These are phyloP conservation scores for Apis laboriosa DNA, from an alignment of 1,140 invertebrate species.

Conservation along the genomic window DNA sequence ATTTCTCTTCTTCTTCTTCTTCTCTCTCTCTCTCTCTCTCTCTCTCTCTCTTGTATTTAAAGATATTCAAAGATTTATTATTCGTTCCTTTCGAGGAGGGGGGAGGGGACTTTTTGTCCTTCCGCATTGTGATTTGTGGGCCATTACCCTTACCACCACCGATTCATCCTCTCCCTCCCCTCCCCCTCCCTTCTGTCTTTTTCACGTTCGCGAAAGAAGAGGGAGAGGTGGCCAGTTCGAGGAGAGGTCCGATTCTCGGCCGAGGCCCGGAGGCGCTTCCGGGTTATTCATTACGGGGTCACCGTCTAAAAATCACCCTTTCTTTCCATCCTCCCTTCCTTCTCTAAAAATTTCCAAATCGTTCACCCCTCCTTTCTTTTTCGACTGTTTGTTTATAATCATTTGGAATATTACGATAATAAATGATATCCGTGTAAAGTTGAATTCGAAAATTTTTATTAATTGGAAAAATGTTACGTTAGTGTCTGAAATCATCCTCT, in stretches of 20 bases:
- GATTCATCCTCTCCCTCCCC: neutral
- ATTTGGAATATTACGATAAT: too few relatives aligned
- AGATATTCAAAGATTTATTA: conserved; percentile 64
- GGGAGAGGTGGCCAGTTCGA: conserved; percentile 12
- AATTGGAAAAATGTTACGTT: too few relatives aligned
- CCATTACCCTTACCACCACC: conserved; percentile 36
- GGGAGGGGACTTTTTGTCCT: conserved; percentile 43
- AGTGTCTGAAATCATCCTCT: too few relatives aligned
- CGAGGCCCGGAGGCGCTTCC: conserved; percentile 62
- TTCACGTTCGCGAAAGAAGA: conserved; percentile 11
- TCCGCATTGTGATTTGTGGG: conserved; percentile 59
- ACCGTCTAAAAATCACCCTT: conserved; percentile 52
- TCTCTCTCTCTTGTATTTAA: conserved; percentile 46
- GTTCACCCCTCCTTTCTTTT: neutral
- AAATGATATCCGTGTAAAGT: too few relatives aligned
- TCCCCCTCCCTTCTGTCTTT: neutral
- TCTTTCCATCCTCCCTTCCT: conserved; percentile 7
- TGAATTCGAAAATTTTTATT: too few relatives aligned
- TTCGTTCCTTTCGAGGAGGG: conserved; percentile 13
- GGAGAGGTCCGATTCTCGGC: conserved; percentile 54
- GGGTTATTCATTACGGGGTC: conserved; percentile 64
- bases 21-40: too few relatives aligned
- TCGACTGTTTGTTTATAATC: too few relatives aligned
- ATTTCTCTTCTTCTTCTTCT: too few relatives aligned
- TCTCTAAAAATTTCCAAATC: neutral